Base-by-base conservation (phyloP, 1,140 invertebrate genomes). In the Caerostris extrusa region DNA sequence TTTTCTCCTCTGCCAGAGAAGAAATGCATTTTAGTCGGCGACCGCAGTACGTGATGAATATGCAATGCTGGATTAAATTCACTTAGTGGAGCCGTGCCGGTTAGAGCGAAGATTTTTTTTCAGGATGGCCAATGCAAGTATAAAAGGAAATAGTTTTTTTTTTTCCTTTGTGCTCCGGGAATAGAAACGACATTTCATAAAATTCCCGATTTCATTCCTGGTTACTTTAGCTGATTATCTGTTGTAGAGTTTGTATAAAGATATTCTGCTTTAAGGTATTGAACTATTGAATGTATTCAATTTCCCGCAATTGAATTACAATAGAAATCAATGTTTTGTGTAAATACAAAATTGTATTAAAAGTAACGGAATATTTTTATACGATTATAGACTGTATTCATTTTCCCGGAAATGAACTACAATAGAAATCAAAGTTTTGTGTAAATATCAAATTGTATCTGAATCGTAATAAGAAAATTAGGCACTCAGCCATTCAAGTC, bases 21-120 rank as follows among this genome's bases (percentile, higher is more conserved):
- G n/a, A n/a, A n/a, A n/a, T n/a, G n/a, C n/a, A 50, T 77, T 77
- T 77, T 77, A 77, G 69, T 53, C 34, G 69, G 50, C 50, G 10
- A 12, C 34, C 50, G 50, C 69, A 77, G 50, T 7, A 71, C 87
- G 87, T 89, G 87, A 89, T 89, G 87, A 89, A 89, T 89, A 89
- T 89, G 57, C 87, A 89, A 50, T 89, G 67, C 12, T n/a, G 60
- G 60, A 53, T 60, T 55, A 71, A 69, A 89, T 69, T 89, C 87
- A 55, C 50, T 89, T 55, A 89, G n/a, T 71, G 34, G 53, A 89
- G 64, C 60, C 10, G n/a, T n/a, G n/a, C n/a, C n/a, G n/a, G n/a
- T n/a, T n/a, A n/a, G n/a, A n/a, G n/a, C n/a, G n/a, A n/a, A n/a
- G n/a, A n/a, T n/a, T n/a, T n/a, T n/a, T 34, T n/a, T n/a, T n/a